Base-by-base conservation (phyloP, 2,797 vertebrate genomes). In the Pelochelys cantorii region DNA sequence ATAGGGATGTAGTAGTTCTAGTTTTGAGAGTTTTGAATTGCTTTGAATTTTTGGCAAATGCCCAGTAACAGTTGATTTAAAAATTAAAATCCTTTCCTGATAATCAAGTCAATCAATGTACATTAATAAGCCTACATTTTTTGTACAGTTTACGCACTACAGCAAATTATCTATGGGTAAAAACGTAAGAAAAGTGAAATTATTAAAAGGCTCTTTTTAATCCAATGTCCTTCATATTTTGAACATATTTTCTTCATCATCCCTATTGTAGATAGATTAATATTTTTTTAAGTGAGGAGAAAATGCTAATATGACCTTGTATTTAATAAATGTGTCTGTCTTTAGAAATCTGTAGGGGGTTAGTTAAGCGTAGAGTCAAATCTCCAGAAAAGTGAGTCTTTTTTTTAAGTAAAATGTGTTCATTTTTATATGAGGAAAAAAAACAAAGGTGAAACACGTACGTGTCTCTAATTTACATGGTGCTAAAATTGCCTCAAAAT, bases 111-210 rank as follows among this genome's bases (percentile, higher is more conserved):
- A 95, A 87, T 96, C 83, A 95, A 92, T 83, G 94, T 97, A 87
- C 89, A 94, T 96, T 97, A 94, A 94, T 95, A 96, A 97, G 96
- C 85, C 94, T 94, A 78, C 57, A 37, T 95, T 96, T 97, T 83
- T 97, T 93, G 80, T 89, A 84, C 48, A 34, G 87, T 92, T 94
- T 94, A 78, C 92, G 79, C 97, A 97, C 93, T 90, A 95, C 94
- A 93, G 95, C 87, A 97, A 97, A 86, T 83, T 11, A 57, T 3
- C 88, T 90, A 88, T 74, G 81, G 91, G 82, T 62, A 80, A 78
- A 90, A 77, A n/a, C 17, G 29, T 92, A 22, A 37, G 89, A 92
- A 57, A 95, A 29, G 11, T 86, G 87, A 55, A 77, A 18, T 87
- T 68, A 56, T 4, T 75, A 83, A 9, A 84, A 92, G 90, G 7